phyloP scores from a whole-genome alignment of 2,888 invertebrate species.

The Platypus cylindrus region DNA sequence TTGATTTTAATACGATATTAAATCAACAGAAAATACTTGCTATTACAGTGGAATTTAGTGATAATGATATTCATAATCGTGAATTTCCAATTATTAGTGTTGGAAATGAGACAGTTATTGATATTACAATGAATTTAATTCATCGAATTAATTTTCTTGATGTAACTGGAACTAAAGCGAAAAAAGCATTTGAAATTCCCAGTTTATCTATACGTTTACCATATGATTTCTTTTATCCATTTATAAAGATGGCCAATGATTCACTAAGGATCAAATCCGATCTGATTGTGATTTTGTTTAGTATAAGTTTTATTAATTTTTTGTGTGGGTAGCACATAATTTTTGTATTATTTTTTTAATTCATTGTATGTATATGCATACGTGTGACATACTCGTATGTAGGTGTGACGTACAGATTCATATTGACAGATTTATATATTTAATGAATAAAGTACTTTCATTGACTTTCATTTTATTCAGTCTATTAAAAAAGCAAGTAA shows the following conservation, averaged over 20 bases:
- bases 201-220: constrained; percentile 43
- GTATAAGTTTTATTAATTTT: too few species aligned
- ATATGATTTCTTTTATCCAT: constrained; percentile 52
- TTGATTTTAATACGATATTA: constrained; percentile 25
- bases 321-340: too few species aligned
- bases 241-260: constrained; percentile 29
- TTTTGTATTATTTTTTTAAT: too few species aligned
- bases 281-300: too few species aligned
- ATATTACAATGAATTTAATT: constrained; percentile 18
- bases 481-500: too few species aligned
- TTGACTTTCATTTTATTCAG: too few species aligned
- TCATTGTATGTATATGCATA: too few species aligned
- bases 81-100: constrained; percentile 15
- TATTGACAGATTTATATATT: too few species aligned
- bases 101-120: constrained; percentile 7
- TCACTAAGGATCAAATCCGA: too few species aligned
- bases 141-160: constrained; percentile 34
- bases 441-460: too few species aligned
- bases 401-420: too few species aligned
- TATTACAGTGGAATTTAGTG: constrained; percentile 22
- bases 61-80: constrained; percentile 16
- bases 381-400: too few species aligned
- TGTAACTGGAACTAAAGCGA: constrained; percentile 36
- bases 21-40: constrained; percentile 32
- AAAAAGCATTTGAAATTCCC: constrained; percentile 41